Evolutionary conservation across 2,113 vertebrate species (phyloP), one percentile per base, ranked within the genome.

Genomic region (Halcyon malimbica): DNA sequence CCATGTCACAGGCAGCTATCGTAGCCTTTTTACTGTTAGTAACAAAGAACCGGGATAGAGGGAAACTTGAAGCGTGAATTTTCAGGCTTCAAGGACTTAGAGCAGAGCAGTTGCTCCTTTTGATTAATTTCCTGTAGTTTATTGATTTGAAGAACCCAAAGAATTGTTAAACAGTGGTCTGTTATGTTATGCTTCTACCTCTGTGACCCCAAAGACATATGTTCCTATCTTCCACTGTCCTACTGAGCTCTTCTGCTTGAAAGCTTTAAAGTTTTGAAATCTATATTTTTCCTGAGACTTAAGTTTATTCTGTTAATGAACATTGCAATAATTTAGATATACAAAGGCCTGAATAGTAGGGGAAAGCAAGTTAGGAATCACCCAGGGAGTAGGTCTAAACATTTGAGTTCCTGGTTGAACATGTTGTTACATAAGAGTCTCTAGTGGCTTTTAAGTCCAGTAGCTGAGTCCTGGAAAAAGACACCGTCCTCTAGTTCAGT

Each of bases 41-140:
- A 83, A 90, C 64, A 89, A 96, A 95, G 92, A 75, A 75, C 57
- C 33, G 81, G 64, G 64, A 70, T 5, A 83, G 60, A 87, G 33
- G 39, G 65, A 93, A 78, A 92, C 50, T 78, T 5, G 11, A 85
- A 94, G 50, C 41, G 35, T 60, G 80, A 78, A 24, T 86, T 82
- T 94, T 95, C 73, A 78, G 54, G 85, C 88, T 93, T 93, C 90
- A 85, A 90, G 92, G 68, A 75, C 31, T 88, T 59, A 63, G 5
- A 82, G 81, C 42, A 77, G 69, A 91, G 73, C 54, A 84, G 73
- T 56, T 91, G 57, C 13, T 94, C 19, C 76, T 89, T 96, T 95
- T 95, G 94, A 94, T 96, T 92, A 88, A 90, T 82, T 87, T 96
- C 68, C 73, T 89, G 83, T 25, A 56, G 46, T 84, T 90, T 87